These are phyloP conservation scores for Cebus imitator DNA, from an alignment of 2,113 vertebrate genomes.

Conservation along the genomic window DNA sequence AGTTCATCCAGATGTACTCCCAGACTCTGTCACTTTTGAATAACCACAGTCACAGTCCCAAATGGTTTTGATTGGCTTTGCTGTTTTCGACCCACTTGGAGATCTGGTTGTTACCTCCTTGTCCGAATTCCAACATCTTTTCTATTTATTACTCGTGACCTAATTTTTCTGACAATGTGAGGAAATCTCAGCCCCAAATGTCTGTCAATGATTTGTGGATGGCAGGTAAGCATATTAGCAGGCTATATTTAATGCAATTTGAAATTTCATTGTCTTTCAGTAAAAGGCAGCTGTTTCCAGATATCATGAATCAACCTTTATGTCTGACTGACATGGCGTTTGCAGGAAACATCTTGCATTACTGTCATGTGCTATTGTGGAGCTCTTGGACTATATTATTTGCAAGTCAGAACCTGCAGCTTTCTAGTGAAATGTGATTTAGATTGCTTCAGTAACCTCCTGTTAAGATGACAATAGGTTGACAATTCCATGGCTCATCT, in stretches of 20 bases:
- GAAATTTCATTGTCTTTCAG: slow-evolving; percentile 70
- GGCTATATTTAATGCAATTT: slow-evolving; percentile 58
- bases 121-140: slow-evolving; percentile 45
- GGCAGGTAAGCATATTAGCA: slow-evolving; percentile 53
- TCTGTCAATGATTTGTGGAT: slow-evolving; percentile 56
- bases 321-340: slow-evolving; percentile 22
- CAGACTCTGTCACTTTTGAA: background rate
- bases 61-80: background rate
- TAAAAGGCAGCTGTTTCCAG: slow-evolving; percentile 70
- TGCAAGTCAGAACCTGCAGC: slow-evolving; percentile 29
- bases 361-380: background rate
- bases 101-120: background rate
- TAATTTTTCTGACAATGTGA: slow-evolving; percentile 58
- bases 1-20: background rate
- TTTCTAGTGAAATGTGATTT: slow-evolving; percentile 50
- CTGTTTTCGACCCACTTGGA: background rate
- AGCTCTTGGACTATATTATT: slow-evolving; percentile 24
- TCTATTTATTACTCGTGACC: slow-evolving; percentile 36
- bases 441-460: slow-evolving; percentile 22
- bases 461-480: background rate
- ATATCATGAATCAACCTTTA: slow-evolving; percentile 63
- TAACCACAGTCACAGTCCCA: background rate
- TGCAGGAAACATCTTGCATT: slow-evolving; percentile 50
- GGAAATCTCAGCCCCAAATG: slow-evolving; percentile 45
- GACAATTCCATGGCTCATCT: background rate